Evolutionary conservation across 2,113 vertebrate genomes (phyloP), one percentile per base, ranked within the genome.

Genomic region (Saimiri boliviensis): DNA sequence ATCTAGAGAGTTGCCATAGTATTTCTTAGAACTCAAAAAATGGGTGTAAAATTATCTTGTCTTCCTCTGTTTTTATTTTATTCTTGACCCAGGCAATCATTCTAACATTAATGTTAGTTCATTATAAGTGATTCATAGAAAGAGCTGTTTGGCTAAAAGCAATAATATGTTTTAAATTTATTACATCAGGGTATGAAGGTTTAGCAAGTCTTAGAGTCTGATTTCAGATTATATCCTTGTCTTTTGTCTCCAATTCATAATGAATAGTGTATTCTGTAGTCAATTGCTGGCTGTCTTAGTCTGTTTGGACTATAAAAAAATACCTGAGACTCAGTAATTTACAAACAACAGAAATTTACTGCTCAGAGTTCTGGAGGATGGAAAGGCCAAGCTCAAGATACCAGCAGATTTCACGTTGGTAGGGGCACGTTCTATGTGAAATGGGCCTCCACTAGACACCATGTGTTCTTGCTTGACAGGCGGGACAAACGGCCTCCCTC

Each of bases 11-110:
- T 52, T 87, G 54, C 9, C 68, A 56, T 37, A 35, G 0, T 66
- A 73, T 76, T 92, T 93, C 70, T 90, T 93, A 82, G 95, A 95
- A 89, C 20, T 96, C 93, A 91, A 68, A 86, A 97, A 93, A 86
- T 45, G 13, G 30, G 63, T 52, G 1, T 90, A 71, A 91, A 77
- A 54, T 84, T 11, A 91, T 85, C 25, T 47, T 88, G 27, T 56
- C 54, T 21, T 52, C 30, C 19, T 86, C 23, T 94, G 8, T 80
- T 88, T 96, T 97, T 66, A 86, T 73, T 80, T 95, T n/a, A 45
- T 79, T 70, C 37, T 37, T 96, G 70, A 93, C 20, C 27, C 40
- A 95, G 58, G 47, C 27, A 94, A 23, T 94, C 89, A 77, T 11
- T 92, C 52, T 88, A 63, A 45, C 23, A 66, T 45, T 82, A 88